A percentile compares a stretch with the other conserved stretches of the same genome.
Conservation (phyloP, 2,888 invertebrate genomes). For the Himalopsyche japonica region DNA sequence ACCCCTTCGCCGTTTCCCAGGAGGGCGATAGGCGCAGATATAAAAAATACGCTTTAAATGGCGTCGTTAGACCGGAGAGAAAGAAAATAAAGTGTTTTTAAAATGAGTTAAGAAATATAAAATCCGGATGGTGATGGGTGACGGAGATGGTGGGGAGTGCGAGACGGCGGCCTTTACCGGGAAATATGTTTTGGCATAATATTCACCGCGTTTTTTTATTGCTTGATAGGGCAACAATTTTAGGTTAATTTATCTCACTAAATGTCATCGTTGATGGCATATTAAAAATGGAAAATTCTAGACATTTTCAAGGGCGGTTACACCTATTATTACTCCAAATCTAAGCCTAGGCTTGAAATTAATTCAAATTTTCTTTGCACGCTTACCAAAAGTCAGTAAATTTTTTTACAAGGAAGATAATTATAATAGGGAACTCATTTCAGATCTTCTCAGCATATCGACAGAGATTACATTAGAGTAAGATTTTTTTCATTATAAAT, state of each 20-base stretch:
- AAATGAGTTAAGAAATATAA: conserved; percentile 41
- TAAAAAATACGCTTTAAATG: conserved; percentile 41
- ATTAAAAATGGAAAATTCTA: neutral
- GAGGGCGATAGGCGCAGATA: conserved; percentile 30
- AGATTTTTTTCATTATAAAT: too few species aligned
- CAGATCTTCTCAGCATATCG: too few species aligned
- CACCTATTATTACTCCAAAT: neutral
- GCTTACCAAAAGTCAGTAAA: too few species aligned
- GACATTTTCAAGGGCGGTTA: neutral
- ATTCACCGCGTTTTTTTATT: conserved; percentile 36
- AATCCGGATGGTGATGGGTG: conserved; percentile 38
- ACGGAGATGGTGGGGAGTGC: conserved; percentile 6
- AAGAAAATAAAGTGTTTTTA: conserved; percentile 42
- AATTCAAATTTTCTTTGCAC: too few species aligned
- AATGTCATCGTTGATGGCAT: neutral
- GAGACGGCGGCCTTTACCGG: conserved; percentile 7
- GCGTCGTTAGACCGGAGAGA: conserved; percentile 39
- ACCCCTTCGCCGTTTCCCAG: neutral
- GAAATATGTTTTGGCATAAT: conserved; percentile 39
- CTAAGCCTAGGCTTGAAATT: too few species aligned
- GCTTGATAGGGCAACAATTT: neutral
- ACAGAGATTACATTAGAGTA: too few species aligned
- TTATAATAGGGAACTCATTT: too few species aligned
- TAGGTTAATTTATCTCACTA: neutral
- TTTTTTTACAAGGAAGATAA: too few species aligned